Conservation (phyloP, 2,113 vertebrate species). For the Tympanuchus pallidicinctus region DNA sequence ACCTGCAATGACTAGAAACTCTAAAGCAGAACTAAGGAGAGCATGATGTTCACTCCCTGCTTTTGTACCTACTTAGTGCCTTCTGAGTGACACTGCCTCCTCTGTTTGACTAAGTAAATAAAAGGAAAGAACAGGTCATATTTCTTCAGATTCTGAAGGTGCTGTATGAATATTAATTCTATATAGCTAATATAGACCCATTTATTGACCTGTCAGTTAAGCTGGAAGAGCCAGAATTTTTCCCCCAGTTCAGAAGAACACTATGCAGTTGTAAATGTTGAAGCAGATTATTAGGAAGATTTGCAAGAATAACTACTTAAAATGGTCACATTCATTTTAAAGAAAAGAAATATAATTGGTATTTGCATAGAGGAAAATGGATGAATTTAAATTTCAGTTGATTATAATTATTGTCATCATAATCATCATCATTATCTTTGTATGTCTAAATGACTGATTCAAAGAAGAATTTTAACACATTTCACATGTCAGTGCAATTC, state of each 20-base stretch:
- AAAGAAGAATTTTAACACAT: constrained; percentile 65
- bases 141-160: not conserved
- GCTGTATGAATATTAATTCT: not conserved
- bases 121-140: not conserved
- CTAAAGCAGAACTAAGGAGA: not conserved
- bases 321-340: constrained; percentile 59
- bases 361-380: constrained; percentile 71
- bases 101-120: not conserved
- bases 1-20: not conserved
- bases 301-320: constrained; percentile 67
- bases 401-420: constrained; percentile 76
- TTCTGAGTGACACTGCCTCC: not conserved
- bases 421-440: constrained; percentile 76
- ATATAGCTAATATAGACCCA: not conserved
- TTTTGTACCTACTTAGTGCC: not conserved
- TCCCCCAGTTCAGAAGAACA: not conserved
- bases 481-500: constrained; percentile 68
- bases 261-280: constrained; percentile 33
- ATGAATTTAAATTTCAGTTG: constrained; percentile 74
- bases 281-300: constrained; percentile 60
- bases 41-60: not conserved
- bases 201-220: not conserved
- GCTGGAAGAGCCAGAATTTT: not conserved
- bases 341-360: constrained; percentile 74
- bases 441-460: constrained; percentile 70